Base-by-base conservation (phyloP, 2,888 invertebrate genomes). In the Parnassius orleans region DNA sequence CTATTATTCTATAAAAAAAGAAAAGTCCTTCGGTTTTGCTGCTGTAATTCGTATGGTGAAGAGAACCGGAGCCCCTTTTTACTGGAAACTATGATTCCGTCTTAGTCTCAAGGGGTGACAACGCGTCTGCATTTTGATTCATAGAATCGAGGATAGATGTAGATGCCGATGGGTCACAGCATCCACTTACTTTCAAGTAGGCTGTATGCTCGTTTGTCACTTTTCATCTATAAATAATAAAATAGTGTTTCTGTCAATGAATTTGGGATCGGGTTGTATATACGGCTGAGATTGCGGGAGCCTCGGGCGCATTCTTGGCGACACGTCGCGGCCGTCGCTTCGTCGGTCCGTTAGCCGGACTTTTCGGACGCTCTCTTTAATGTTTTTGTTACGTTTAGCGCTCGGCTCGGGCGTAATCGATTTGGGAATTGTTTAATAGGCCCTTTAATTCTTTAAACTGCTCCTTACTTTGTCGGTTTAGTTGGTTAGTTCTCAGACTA, bases 251-350 rank as follows among this genome's bases (percentile, higher is more conserved):
- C 33, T 33, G 33, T 33, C 7, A n/a, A 47, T 47, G 57, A 24
- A 43, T 57, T 53, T 42, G 47, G 50, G 33, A 53, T 42, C 62
- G 57, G 57, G 53, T 42, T 57, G 62, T 62, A 63, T 63, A 14
- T 19, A n/a, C 11, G 64, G 69, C 72, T 66, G 80, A 78, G 86
- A 86, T 87, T 83, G 83, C 76, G 73, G 72, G 72, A 69, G 76
- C 74, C 78, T 75, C 77, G 69, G 76, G 70, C 79, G 83, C 86
- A 89, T 90, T 83, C 87, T 79, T 63, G 65, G 74, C 87, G 81
- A 86, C 87, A 87, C 87, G 79, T 82, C 79, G 75, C 71, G 75
- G 75, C 52, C 64, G 59, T 47, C 57, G 58, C 61, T 61, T 50
- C 52, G 55, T 63, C 52, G 52, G 60, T 57, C 57, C 44, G 55